phyloP scores from a whole-genome alignment of 2,113 vertebrate species.

The Platichthys flesus region DNA sequence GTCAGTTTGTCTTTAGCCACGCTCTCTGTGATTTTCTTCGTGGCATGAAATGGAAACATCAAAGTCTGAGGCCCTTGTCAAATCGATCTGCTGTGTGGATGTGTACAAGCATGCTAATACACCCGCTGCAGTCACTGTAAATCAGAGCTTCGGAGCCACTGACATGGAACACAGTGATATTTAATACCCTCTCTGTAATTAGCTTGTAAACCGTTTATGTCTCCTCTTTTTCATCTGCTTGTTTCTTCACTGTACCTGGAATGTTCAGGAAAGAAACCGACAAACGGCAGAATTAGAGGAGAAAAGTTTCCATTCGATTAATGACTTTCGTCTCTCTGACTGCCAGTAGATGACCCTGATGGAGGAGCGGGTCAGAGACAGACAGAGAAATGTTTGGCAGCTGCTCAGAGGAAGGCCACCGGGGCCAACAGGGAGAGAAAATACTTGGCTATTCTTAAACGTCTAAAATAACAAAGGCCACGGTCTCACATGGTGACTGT shows the following conservation, averaged over 20 bases:
- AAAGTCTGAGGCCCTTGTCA: slow-evolving; percentile 39
- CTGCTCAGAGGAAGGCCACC: slow-evolving; percentile 56
- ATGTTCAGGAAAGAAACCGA: neutral
- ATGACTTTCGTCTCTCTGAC: neutral
- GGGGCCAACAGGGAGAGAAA: slow-evolving; percentile 45
- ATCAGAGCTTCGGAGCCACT: neutral
- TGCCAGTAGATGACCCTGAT: slow-evolving; percentile 3
- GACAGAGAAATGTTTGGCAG: slow-evolving; percentile 59
- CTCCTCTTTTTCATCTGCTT: neutral
- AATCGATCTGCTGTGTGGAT: slow-evolving; percentile 43
- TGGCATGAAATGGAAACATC: slow-evolving; percentile 57
- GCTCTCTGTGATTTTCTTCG: slow-evolving; percentile 34
- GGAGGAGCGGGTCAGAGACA: slow-evolving; percentile 15
- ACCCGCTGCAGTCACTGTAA: neutral
- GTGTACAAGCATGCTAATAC: slow-evolving; percentile 3
- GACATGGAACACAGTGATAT: neutral
- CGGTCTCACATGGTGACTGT: slow-evolving; percentile 21
- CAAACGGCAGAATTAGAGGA: neutral
- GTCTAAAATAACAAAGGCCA: slow-evolving; percentile 69
- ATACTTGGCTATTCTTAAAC: slow-evolving; percentile 70
- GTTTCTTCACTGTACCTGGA: slow-evolving; percentile 4
- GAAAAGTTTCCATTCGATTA: neutral
- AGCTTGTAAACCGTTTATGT: slow-evolving; percentile 2
- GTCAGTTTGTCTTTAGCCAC: slow-evolving; percentile 41
- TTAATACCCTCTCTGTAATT: slow-evolving; percentile 12